phyloP scores from a whole-genome alignment of 2,888 invertebrate genomes.

The Campaea margaritaria region DNA sequence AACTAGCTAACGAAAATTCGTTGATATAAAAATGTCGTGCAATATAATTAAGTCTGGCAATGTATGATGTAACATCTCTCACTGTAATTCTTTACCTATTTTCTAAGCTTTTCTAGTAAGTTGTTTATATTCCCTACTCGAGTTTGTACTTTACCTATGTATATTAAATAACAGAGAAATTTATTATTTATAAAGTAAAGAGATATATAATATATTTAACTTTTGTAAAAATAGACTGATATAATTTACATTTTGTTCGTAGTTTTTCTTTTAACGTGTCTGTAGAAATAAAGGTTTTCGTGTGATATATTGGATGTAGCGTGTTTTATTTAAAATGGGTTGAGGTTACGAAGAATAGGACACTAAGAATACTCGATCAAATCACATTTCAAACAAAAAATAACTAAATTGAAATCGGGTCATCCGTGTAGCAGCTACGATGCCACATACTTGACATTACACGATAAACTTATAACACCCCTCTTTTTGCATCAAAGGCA shows the following conservation, averaged over 20 bases:
- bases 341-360: too few relatives aligned
- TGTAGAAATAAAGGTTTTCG: conserved; percentile 61
- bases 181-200: conserved; percentile 50
- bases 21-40: not conserved
- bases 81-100: conserved; percentile 17
- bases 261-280: conserved; percentile 53
- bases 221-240: conserved; percentile 60
- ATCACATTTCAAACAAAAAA: too few relatives aligned
- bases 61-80: not conserved
- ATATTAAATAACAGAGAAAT: conserved; percentile 36
- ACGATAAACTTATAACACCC: too few relatives aligned
- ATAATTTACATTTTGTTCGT: conserved; percentile 53
- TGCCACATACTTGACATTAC: too few relatives aligned
- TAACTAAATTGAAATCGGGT: too few relatives aligned
- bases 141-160: conserved; percentile 39
- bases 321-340: conserved; percentile 13
- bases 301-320: conserved; percentile 44
- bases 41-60: conserved; percentile 2
- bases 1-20: too few relatives aligned
- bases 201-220: conserved; percentile 53
- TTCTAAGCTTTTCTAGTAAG: conserved; percentile 31
- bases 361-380: too few relatives aligned
- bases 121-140: conserved; percentile 31
- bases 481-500: too few relatives aligned
- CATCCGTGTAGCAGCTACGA: too few relatives aligned